Percentiles rank a stretch among this genome's conserved stretches.
Conservation (phyloP, 2,797 vertebrate genomes). For the Microctenopoma lineatum region DNA sequence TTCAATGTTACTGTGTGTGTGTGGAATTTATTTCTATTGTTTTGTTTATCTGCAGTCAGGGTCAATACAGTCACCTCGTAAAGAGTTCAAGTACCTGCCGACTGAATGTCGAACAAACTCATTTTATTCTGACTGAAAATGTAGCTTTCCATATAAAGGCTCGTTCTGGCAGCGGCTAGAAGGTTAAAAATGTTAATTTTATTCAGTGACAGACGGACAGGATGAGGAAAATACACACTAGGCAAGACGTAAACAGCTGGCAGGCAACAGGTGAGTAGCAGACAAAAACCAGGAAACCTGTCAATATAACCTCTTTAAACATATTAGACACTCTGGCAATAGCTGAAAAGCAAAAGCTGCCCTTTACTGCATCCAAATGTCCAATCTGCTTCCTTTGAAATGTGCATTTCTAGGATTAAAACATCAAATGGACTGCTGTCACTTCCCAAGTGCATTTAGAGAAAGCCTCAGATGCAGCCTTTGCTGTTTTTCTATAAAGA, state of each 20-base stretch:
- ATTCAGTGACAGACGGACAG: conserved; percentile 26
- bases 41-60: neutral
- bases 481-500: conserved; percentile 11
- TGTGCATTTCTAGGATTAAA: conserved; percentile 8
- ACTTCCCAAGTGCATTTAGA: neutral
- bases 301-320: conserved; percentile 5
- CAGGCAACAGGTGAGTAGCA: conserved; percentile 42
- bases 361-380: conserved; percentile 11
- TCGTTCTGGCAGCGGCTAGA: conserved; percentile 15
- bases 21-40: conserved; percentile 23
- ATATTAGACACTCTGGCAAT: conserved; percentile 21
- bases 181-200: conserved; percentile 20
- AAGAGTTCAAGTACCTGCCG: neutral
- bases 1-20: conserved; percentile 15
- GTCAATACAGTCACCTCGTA: conserved; percentile 9
- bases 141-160: conserved; percentile 3
- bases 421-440: neutral
- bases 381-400: neutral
- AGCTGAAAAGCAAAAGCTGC: conserved; percentile 3
- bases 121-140: conserved; percentile 3
- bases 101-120: conserved; percentile 3
- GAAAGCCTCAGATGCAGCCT: neutral
- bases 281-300: conserved; percentile 10
- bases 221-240: conserved; percentile 47
- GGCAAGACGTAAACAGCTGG: conserved; percentile 40